These are phyloP conservation scores for Callyntrura sp. DNA, from an alignment of 2,888 invertebrate genomes.

Conservation along the genomic window DNA sequence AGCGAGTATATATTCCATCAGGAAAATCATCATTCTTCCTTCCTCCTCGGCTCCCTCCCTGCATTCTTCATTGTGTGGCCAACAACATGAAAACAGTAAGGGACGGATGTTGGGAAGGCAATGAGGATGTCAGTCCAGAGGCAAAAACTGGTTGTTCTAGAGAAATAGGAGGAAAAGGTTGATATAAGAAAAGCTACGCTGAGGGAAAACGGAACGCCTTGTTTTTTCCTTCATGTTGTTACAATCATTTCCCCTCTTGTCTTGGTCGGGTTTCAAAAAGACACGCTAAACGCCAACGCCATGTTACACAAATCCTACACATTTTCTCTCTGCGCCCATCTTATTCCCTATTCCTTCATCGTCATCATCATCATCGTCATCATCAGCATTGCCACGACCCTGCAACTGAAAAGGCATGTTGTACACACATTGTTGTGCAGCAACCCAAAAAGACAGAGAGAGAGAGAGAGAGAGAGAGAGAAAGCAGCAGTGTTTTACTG, in stretches of 20 bases:
- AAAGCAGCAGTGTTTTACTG: conserved; percentile 20
- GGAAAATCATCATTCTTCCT: conserved; percentile 60
- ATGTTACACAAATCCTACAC: conserved; percentile 32
- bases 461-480: not conserved
- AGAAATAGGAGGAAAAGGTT: not conserved
- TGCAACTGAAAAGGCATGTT: conserved; percentile 10
- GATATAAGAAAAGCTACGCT: not conserved
- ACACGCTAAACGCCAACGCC: conserved; percentile 37
- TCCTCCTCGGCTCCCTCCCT: conserved; percentile 32
- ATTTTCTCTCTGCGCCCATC: conserved; percentile 24
- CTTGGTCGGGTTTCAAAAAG: conserved; percentile 34
- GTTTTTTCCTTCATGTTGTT: conserved; percentile 27
- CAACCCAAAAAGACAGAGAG: not conserved
- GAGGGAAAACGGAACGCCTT: conserved; percentile 52
- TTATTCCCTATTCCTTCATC: conserved; percentile 13
- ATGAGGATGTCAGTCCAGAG: conserved; percentile 65
- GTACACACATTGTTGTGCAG: not conserved
- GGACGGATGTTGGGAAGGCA: conserved; percentile 54
- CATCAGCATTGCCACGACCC: conserved; percentile 44
- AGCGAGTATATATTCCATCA: conserved; percentile 36
- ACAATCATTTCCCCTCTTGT: conserved; percentile 39
- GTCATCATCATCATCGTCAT: not conserved
- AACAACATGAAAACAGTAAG: conserved; percentile 32
- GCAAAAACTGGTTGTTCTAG: conserved; percentile 7
- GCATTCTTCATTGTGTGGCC: conserved; percentile 36